Percentiles rank a stretch among this genome's conserved stretches.
These are phyloP conservation scores for Peromyscus attwateri DNA, from an alignment of 2,797 vertebrate species.

Conservation along the genomic window DNA sequence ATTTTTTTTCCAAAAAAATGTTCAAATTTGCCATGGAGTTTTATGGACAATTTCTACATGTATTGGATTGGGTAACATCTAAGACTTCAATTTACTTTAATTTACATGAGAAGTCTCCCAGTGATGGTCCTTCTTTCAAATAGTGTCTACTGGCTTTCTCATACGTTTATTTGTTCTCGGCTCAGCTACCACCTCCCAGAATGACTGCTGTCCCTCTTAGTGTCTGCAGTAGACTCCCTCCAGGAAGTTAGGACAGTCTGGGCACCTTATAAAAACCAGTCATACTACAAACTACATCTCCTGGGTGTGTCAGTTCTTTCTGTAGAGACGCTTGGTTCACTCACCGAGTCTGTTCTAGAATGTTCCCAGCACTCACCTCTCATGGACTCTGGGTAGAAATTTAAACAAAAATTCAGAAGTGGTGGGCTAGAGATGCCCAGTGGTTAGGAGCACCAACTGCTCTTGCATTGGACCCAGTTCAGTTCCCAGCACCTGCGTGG, in stretches of 20 bases:
- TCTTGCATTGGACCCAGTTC: neutral
- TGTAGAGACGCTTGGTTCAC: neutral
- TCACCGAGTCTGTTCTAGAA: slow-evolving; percentile 20
- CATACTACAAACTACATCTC: neutral
- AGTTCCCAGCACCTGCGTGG: neutral
- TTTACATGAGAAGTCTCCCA: neutral
- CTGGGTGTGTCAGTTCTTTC: neutral
- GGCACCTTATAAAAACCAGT: neutral
- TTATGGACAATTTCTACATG: slow-evolving; percentile 6
- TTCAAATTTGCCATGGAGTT: slow-evolving; percentile 23
- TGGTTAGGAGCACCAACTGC: neutral
- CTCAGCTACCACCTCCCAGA: neutral
- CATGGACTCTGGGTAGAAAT: slow-evolving; percentile 23
- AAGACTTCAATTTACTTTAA: slow-evolving; percentile 64
- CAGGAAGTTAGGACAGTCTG: neutral
- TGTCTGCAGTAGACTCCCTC: neutral
- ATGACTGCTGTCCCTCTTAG: neutral
- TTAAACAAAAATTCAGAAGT: slow-evolving; percentile 40
- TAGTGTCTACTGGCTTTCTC: slow-evolving; percentile 5
- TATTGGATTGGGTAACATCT: neutral
- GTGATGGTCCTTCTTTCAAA: slow-evolving; percentile 14
- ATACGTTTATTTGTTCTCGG: neutral
- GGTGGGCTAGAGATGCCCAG: neutral
- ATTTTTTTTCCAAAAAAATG: neutral
- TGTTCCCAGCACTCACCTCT: neutral